phyloP scores from a whole-genome alignment of 2,888 invertebrate species.

The Diplolepis rosae region DNA sequence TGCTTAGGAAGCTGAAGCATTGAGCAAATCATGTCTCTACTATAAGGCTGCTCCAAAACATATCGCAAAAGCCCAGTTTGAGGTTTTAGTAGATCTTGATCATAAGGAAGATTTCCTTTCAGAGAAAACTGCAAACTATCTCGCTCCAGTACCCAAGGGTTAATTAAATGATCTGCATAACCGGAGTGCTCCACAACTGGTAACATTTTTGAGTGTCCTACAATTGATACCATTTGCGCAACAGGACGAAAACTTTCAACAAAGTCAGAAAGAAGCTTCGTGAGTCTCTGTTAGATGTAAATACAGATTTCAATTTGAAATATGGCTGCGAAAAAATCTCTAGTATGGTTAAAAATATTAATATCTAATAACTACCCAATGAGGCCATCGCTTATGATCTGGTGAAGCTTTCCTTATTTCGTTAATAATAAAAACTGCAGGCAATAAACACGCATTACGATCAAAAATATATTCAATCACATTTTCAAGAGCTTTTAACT shows the following conservation, averaged over 20 bases:
- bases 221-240: constrained; percentile 96
- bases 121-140: constrained; percentile 83
- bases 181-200: constrained; percentile 96
- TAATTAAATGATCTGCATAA: constrained; percentile 91
- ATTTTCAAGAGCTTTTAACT: constrained; percentile 86
- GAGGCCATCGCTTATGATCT: constrained; percentile 88
- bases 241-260: constrained; percentile 94
- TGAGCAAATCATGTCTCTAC: constrained; percentile 95
- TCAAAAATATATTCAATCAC: constrained; percentile 94
- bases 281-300: constrained; percentile 81
- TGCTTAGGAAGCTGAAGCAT: constrained; percentile 96
- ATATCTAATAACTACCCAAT: constrained; percentile 83
- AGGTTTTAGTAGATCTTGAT: constrained; percentile 89
- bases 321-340: too few relatives aligned
- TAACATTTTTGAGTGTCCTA: constrained; percentile 91
- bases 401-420: constrained; percentile 93
- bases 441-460: constrained; percentile 91
- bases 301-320: neutral
- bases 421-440: constrained; percentile 95
- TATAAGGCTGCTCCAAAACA: constrained; percentile 95
- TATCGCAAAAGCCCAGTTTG: constrained; percentile 91
- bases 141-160: constrained; percentile 95
- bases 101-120: constrained; percentile 89
- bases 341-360: too few relatives aligned
- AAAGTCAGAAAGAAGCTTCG: constrained; percentile 89